Base-by-base conservation (phyloP, 2,797 vertebrate species). In the Natrix natrix region DNA sequence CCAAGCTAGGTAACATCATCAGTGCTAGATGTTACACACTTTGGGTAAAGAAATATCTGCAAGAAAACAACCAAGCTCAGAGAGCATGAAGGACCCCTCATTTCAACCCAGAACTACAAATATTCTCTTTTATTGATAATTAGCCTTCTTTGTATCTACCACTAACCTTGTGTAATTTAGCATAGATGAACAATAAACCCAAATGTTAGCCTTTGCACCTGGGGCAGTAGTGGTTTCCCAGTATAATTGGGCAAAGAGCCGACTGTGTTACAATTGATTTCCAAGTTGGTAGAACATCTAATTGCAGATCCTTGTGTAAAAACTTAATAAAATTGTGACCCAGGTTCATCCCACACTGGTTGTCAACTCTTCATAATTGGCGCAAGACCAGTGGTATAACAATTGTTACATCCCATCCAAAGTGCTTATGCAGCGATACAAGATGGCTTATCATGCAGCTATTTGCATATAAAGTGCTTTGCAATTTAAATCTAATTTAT, bases 401-500 rank as follows among this genome's bases (percentile, higher is more conserved):
- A 55, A 56, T 88, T 74, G 69, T 26, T 91, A 55, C 20, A 63
- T 63, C 55, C 37, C 48, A 56, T 74, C 32, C 89, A 54, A 90
- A 56, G 63, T 74, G 87, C 52, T 61, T 37, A 28, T 63, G 57
- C 16, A 20, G 43, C 22, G 89, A 74, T 66, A 60, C 52, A 91
- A 91, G 90, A 89, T 86, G 87, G n/a, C 66, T 61, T 93, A 54
- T 48, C 86, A 91, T 88, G n/a, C 69, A 89, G 87, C 69, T 86
- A 89, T 93, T 89, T 93, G 87, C 90, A 93, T 93, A 89, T 86
- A 93, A 91, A 93, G 66, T 89, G 87, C 52, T 89, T 86, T 93
- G 90, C 90, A 93, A 93, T 93, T 91, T 89, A 91, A 88, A 89
- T 66, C 87, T 89, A 93, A 91, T 91, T 91, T 69, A 78, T 89